Evolutionary conservation across 2,888 invertebrate genomes (phyloP), one percentile per base, ranked within the genome.

Genomic region (Drymonia ruficornis): DNA sequence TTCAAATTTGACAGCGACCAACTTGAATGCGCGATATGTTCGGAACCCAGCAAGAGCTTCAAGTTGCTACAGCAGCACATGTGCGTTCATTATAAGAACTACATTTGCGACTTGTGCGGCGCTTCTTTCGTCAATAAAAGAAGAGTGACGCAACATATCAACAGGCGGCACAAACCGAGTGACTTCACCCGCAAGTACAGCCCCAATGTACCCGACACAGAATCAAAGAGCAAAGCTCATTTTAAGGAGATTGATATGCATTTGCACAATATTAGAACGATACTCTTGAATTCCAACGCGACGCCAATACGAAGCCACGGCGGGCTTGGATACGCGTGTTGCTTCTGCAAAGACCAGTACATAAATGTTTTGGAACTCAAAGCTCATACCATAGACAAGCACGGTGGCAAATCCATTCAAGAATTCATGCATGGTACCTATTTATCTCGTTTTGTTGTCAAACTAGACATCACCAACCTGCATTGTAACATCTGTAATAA

Each of bases 201-300:
- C 46, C 2, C 53, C 0, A 69, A 74, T 53, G 54, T 74, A 0
- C 80, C 77, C 34, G 63, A 72, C 8, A 80, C 75, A 0, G 31
- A 58, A n/a, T 47, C 52, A 0, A 79, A 74, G 50, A 74, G 28
- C 8, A 5, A 8, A 28, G 28, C n/a, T n/a, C n/a, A n/a, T n/a
- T n/a, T n/a, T 12, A n/a, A 36, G n/a, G 67, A 69, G 36, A 46
- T 67, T 6, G 53, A 58, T n/a, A 82, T 81, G 57, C 83, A 81
- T 52, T 54, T 70, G n/a, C 67, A 70, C 43, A 87, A 87, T 52
- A 63, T 83, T 23, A 66, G 66, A 55, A 74, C 70, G 36, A 76
- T 88, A 18, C 53, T 87, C 2, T 53, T 61, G n/a, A 70, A 74
- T 61, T 78, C 86, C 0, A 87, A 86, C 50, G 86, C 86, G 0